Percentiles rank a stretch among this genome's conserved stretches.
Evolutionary conservation across 2,888 invertebrate species (phyloP).

Genomic region (Zygogramma bicolorata): DNA sequence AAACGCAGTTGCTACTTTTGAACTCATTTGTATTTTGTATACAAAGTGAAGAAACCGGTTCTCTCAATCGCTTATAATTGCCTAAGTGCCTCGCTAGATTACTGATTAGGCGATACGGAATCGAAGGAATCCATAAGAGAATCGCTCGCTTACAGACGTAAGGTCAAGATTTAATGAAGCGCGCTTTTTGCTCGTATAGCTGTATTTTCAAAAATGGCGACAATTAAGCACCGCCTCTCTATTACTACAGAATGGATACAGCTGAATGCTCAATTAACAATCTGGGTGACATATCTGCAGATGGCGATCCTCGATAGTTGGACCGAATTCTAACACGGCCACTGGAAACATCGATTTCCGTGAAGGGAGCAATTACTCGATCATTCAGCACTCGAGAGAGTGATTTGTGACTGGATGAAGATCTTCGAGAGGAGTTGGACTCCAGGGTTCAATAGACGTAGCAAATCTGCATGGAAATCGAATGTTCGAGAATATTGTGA

Average conservation of each 20-base stretch:
- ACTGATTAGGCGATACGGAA: constrained; percentile 16
- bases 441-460: background rate
- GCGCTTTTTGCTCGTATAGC: constrained; percentile 14
- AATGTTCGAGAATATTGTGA: too few species aligned
- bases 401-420: background rate
- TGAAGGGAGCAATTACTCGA: background rate
- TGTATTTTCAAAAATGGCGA: constrained; percentile 23
- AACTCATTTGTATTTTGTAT: constrained; percentile 1
- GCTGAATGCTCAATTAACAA: background rate
- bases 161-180: constrained; percentile 19
- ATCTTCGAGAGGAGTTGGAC: background rate
- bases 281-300: constrained; percentile 7
- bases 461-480: too few species aligned
- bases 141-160: constrained; percentile 12
- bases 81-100: constrained; percentile 9
- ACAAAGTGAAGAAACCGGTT: constrained; percentile 12
- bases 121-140: constrained; percentile 3
- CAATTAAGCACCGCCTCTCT: constrained; percentile 11
- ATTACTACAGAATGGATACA: background rate
- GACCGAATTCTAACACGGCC: background rate
- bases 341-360: background rate
- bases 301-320: background rate
- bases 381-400: background rate
- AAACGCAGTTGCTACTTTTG: background rate
- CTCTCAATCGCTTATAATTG: constrained; percentile 21